phyloP scores from a whole-genome alignment of 2,888 invertebrate species.

The Pomacea canaliculata region DNA sequence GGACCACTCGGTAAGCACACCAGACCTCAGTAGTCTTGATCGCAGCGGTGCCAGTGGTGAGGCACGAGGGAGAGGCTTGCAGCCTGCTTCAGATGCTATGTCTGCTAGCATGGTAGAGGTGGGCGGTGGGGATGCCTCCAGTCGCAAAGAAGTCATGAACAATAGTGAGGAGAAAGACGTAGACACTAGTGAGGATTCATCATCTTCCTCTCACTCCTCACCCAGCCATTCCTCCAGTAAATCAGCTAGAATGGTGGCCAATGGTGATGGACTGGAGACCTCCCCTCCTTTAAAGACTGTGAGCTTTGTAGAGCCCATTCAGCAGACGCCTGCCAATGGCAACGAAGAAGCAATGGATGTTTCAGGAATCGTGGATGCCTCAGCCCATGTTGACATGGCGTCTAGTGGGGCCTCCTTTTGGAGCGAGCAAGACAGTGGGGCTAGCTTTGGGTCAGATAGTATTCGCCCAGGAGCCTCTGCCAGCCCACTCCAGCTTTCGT shows the following conservation, averaged over 20 bases:
- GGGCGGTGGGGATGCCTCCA: slow-evolving; percentile 15
- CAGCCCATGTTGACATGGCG: slow-evolving; percentile 6
- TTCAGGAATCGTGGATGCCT: slow-evolving; percentile 5
- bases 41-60: neutral
- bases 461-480: slow-evolving; percentile 13
- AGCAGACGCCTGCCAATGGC: neutral
- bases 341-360: slow-evolving; percentile 17
- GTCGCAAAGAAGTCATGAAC: slow-evolving; percentile 13
- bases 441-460: slow-evolving; percentile 19
- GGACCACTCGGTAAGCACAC: slow-evolving; percentile 29
- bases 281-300: neutral
- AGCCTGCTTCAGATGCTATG: slow-evolving; percentile 17
- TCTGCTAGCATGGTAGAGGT: slow-evolving; percentile 22
- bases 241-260: neutral
- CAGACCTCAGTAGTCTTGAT: slow-evolving; percentile 22
- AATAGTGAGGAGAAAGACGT: slow-evolving; percentile 20
- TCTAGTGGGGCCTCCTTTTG: slow-evolving; percentile 27
- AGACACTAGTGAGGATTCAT: slow-evolving; percentile 10
- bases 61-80: neutral
- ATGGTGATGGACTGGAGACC: neutral
- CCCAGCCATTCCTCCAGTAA: slow-evolving; percentile 3
- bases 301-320: neutral
- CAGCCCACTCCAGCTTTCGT: slow-evolving; percentile 25
- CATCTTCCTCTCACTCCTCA: slow-evolving; percentile 17
- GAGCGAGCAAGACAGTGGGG: slow-evolving; percentile 30